These are phyloP conservation scores for Lamprotornis superbus DNA, from an alignment of 2,113 vertebrate species.

Conservation along the genomic window DNA sequence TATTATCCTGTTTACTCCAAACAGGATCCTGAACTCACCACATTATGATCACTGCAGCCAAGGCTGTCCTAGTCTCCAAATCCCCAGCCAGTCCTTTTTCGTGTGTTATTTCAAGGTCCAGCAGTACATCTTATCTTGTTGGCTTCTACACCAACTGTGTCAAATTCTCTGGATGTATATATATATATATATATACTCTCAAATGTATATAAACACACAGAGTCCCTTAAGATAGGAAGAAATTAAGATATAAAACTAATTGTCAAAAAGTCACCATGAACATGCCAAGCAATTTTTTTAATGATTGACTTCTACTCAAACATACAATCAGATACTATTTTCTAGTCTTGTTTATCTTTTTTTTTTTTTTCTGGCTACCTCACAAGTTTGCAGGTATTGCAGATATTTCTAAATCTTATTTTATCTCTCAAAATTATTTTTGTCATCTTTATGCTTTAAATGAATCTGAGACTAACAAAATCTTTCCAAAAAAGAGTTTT, in stretches of 20 bases:
- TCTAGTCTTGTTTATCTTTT: background rate
- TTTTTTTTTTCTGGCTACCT: background rate
- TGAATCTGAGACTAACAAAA: background rate
- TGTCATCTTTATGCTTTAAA: background rate
- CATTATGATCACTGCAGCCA: no score
- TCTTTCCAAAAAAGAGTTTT: background rate
- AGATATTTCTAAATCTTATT: background rate
- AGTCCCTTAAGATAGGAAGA: background rate
- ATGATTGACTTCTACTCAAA: background rate
- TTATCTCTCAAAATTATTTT: background rate
- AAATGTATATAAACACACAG: background rate
- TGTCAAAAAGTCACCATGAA: background rate
- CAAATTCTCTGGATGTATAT: background rate
- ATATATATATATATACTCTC: no score
- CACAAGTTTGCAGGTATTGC: background rate
- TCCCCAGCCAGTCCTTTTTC: background rate
- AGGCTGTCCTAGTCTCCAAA: background rate
- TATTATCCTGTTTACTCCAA: background rate
- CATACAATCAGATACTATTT: background rate
- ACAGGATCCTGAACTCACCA: background rate
- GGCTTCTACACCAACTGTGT: background rate
- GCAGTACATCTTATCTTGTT: background rate
- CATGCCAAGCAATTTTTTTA: background rate
- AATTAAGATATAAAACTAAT: background rate
- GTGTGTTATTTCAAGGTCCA: background rate